Base-by-base conservation (phyloP, 1,140 invertebrate species). In the Lepidostoma basale region DNA sequence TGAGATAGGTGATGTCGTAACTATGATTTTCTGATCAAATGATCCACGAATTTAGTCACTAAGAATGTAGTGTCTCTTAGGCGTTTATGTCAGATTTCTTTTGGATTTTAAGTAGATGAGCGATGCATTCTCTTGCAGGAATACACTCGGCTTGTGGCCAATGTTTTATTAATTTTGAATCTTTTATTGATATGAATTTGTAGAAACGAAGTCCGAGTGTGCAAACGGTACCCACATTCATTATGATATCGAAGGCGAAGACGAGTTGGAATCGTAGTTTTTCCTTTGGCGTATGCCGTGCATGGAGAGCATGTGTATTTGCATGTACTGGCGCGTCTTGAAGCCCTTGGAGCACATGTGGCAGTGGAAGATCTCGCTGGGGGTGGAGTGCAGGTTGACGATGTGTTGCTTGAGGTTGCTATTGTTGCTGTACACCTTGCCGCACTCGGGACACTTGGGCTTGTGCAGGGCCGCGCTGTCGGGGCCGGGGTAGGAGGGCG, bases 321-420 rank as follows among this genome's bases (percentile, higher is more conserved):
- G 85, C 69, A 90, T 84, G 75, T 89, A 89, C 76, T 89, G 88
- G 76, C 88, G 88, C 54, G 88, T 89, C 78, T 89, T 88, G 82
- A 89, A 90, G 74, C 84, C 84, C 76, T 88, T 88, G 76, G 76
- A 83, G 79, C 88, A 89, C 64, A 88, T 81, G 73, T 86, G 82
- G 77, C 88, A 90, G 56, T 83, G 81, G 75, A 87, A 86, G 74
- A 87, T 86, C 74, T 85, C 84, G 56, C 86, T 87, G 72, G 85
- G 87, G 64, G 88, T 85, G 52, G 88, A 87, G 80, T 90, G 89
- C 70, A 90, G 87, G 80, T 90, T 90, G 67, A 88, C 85, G 73
- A 90, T 88, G 81, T 91, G 89, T 76, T 91, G 89, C 79, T 88
- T 89, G 44, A 90, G 82, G 77, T 90, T 90, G 71, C 88, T 88